phyloP scores from a whole-genome alignment of 2,888 invertebrate genomes.

The Erpobdella octoculata region DNA sequence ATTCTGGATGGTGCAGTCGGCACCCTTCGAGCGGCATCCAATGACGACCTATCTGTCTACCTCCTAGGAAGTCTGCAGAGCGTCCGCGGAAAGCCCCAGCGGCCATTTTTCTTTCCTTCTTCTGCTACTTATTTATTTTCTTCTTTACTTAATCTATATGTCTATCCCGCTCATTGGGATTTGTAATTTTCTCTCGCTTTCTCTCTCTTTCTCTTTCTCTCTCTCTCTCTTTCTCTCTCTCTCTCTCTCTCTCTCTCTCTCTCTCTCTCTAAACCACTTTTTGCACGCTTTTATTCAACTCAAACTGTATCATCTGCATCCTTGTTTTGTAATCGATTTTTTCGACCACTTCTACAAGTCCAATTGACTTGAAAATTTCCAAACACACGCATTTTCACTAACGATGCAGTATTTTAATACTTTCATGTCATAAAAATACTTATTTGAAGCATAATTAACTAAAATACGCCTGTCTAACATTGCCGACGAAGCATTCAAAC shows the following conservation, averaged over 20 bases:
- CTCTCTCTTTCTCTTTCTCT: slow-evolving; percentile 3
- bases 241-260: slow-evolving; percentile 11
- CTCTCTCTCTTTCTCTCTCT: not conserved
- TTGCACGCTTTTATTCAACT: not conserved
- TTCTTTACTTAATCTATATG: not conserved
- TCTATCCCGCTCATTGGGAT: not conserved
- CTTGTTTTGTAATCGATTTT: not conserved
- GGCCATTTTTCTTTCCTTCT: not conserved
- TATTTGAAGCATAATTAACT: no score
- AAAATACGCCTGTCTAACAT: no score
- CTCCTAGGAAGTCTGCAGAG: not conserved
- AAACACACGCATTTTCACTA: not conserved
- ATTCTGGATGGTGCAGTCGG: no score
- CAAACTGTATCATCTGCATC: not conserved
- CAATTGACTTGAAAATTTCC: no score
- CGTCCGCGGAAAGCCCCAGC: not conserved
- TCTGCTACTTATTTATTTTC: not conserved
- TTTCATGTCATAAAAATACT: no score
- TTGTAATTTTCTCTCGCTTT: not conserved
- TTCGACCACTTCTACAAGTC: no score
- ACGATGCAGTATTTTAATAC: no score
- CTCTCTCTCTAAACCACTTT: no score
- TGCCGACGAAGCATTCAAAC: no score
- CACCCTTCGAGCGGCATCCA: no score
- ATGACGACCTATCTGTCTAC: no score